Evolutionary conservation across 2,888 invertebrate genomes (phyloP).

Genomic region (Acleris literana): DNA sequence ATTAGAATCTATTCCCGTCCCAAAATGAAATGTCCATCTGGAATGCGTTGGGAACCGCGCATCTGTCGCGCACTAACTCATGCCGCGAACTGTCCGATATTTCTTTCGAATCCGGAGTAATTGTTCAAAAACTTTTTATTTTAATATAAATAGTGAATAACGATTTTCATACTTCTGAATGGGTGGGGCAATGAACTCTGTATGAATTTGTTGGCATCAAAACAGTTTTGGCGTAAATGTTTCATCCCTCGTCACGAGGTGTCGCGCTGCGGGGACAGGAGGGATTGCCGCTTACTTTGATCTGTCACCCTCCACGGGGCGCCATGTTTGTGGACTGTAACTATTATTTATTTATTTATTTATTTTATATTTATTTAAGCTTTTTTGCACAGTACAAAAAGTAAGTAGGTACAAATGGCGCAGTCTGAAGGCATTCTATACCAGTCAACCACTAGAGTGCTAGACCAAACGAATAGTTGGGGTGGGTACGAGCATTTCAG

Average conservation of each 20-base stretch:
- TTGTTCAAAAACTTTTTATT: conserved; percentile 23
- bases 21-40: conserved; percentile 46
- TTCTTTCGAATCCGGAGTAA: conserved; percentile 21
- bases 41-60: conserved; percentile 61
- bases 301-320: neutral
- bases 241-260: conserved; percentile 30
- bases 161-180: conserved; percentile 34
- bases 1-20: conserved; percentile 58
- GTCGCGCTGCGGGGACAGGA: conserved; percentile 18
- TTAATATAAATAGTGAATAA: conserved; percentile 21
- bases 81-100: conserved; percentile 33
- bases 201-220: conserved; percentile 39
- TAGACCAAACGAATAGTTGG: too few species aligned
- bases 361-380: too few species aligned
- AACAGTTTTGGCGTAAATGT: conserved; percentile 37
- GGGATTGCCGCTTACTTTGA: conserved; percentile 28
- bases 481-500: too few species aligned
- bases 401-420: too few species aligned
- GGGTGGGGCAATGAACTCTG: conserved; percentile 38
- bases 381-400: too few species aligned
- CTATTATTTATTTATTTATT: too few species aligned
- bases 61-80: conserved; percentile 75
- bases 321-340: too few species aligned
- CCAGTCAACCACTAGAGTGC: too few species aligned
- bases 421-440: too few species aligned